A percentile compares a stretch with the other conserved stretches of the same genome.
These are phyloP conservation scores for Drosophila melanogaster DNA, from an alignment of 1,140 invertebrate genomes.

Conservation along the genomic window DNA sequence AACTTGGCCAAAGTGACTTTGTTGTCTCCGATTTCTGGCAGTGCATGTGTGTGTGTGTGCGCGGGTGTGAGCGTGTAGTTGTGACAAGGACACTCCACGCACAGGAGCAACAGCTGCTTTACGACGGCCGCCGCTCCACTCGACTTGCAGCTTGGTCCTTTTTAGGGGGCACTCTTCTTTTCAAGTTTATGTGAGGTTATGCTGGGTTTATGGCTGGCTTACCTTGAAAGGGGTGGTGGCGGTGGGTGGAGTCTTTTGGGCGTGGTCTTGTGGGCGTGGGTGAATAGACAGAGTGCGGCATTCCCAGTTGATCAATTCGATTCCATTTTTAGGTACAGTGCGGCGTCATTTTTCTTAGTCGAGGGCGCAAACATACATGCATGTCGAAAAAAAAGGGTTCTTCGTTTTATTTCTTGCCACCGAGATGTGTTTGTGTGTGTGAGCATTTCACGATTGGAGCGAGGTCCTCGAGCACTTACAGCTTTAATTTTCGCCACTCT, in stretches of 20 bases:
- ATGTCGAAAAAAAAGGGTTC: conserved; percentile 1
- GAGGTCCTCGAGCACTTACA: neutral
- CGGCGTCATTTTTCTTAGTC: conserved; percentile 18
- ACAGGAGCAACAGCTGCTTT: conserved; percentile 59
- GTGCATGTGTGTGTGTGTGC: neutral
- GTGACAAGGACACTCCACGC: conserved; percentile 51
- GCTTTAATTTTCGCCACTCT: neutral
- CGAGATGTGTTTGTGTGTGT: too few species aligned
- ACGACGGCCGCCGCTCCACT: conserved; percentile 26
- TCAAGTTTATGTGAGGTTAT: conserved; percentile 61
- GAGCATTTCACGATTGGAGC: conserved; percentile 3
- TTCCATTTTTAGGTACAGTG: conserved; percentile 51
- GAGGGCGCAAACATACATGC: neutral
- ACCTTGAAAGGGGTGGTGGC: conserved; percentile 13
- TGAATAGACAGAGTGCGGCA: conserved; percentile 11
- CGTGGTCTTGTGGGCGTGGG: neutral
- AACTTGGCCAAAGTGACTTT: too few species aligned
- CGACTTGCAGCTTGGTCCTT: conserved; percentile 21
- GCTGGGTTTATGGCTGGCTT: conserved; percentile 50
- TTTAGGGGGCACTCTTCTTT: conserved; percentile 50
- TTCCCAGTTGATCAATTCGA: conserved; percentile 57
- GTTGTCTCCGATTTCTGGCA: neutral
- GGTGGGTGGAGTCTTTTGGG: neutral
- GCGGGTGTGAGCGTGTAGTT: neutral
- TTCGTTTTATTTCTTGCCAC: neutral